These are phyloP conservation scores for Drosophila pallidifrons DNA, from an alignment of 1,140 invertebrate genomes.

Conservation along the genomic window DNA sequence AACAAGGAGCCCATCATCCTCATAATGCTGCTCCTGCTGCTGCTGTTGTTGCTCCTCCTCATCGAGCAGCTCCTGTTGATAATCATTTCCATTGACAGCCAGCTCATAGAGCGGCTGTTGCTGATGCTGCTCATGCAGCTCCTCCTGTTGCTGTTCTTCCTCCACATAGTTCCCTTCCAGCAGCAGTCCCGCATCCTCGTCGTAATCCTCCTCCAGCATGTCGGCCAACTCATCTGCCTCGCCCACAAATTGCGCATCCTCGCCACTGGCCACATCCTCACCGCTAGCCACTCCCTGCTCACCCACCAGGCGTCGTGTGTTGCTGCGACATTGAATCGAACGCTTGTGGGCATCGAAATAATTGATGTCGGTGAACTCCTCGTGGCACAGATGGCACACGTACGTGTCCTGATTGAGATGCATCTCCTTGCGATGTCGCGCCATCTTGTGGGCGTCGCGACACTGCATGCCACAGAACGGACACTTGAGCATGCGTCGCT, in stretches of 20 bases:
- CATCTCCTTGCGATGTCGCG: constrained; percentile 76
- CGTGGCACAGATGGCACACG: constrained; percentile 71
- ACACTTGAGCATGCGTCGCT: constrained; percentile 75
- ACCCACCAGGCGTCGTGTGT: constrained; percentile 54
- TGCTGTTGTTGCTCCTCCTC: constrained; percentile 1
- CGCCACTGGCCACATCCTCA: no score
- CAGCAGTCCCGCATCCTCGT: constrained; percentile 67
- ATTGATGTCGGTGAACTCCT: constrained; percentile 81
- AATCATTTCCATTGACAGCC: background rate
- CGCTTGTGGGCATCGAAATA: constrained; percentile 82
- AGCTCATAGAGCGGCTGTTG: background rate
- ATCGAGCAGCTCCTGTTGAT: background rate
- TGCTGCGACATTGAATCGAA: constrained; percentile 80
- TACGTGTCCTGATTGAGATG: constrained; percentile 74
- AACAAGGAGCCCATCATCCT: background rate
- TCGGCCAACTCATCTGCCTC: constrained; percentile 24
- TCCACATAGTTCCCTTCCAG: constrained; percentile 43
- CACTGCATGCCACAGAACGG: constrained; percentile 82
- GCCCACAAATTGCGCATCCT: constrained; percentile 4
- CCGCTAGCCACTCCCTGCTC: constrained; percentile 2
- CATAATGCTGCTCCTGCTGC: background rate
- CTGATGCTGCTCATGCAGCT: background rate
- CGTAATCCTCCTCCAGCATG: constrained; percentile 61
- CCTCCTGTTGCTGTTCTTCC: background rate
- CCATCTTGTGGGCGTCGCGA: constrained; percentile 82